Percentiles rank a stretch among this genome's conserved stretches.
Conservation (phyloP, 2,888 invertebrate genomes). For the Clunio marinus region DNA sequence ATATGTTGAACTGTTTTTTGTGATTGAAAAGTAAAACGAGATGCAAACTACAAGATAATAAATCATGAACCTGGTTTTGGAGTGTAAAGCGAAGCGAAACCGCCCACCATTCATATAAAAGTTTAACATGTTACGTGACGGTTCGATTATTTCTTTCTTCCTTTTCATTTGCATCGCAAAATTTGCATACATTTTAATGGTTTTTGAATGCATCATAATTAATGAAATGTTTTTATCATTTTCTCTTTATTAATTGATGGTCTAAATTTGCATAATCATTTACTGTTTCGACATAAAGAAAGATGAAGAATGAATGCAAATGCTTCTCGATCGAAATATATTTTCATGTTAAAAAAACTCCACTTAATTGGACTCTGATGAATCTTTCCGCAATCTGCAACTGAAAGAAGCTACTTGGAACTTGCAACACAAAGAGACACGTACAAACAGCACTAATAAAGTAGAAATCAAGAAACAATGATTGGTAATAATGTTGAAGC, state of each 20-base stretch:
- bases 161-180: no score
- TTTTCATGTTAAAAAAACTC: no score
- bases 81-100: slow-evolving; percentile 27
- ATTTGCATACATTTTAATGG: slow-evolving; percentile 19
- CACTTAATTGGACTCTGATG: slow-evolving; percentile 10
- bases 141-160: slow-evolving; percentile 13
- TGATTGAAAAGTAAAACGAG: neutral
- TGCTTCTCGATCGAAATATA: no score
- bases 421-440: neutral
- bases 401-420: neutral
- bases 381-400: neutral
- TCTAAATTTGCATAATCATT: slow-evolving; percentile 5
- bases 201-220: slow-evolving; percentile 30
- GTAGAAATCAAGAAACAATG: neutral
- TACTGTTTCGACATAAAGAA: neutral
- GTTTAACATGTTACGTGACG: neutral
- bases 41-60: slow-evolving; percentile 28
- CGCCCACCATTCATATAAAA: slow-evolving; percentile 28
- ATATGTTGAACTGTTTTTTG: neutral
- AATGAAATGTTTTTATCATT: slow-evolving; percentile 6
- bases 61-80: slow-evolving; percentile 21
- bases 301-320: neutral
- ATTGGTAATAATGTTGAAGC: slow-evolving; percentile 10
- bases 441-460: neutral
- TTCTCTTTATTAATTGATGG: neutral